Base-by-base conservation (phyloP, 2,113 vertebrate species). In the Salvator merianae region DNA sequence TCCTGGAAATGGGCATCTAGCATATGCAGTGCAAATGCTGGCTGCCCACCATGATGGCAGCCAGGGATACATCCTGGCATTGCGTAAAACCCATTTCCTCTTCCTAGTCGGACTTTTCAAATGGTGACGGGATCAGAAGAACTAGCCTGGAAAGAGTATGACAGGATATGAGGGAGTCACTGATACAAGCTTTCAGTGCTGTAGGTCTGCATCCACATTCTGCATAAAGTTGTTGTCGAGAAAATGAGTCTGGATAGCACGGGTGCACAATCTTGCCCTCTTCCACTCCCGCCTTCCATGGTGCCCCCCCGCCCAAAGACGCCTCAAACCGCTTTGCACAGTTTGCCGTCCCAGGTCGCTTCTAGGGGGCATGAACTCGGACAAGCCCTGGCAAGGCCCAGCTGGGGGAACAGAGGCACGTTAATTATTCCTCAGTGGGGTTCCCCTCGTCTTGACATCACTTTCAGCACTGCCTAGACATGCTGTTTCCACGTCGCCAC, bases 381-480 rank as follows among this genome's bases (percentile, higher is more conserved):
- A 36, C 20, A 30, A 87, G 88, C 32, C 72, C 66, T 0, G 0
- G 77, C 86, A 82, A 80, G 82, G 63, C 55, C 38, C 81, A 63
- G 86, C 50, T 0, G 0, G 55, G 84, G 87, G 85, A 90, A 87
- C 3, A 0, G 79, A 82, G 85, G 79, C 36, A 86, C 7, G 0
- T 78, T 72, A 68, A 18, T 13, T 43, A 79, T 53, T 87, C 79
- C 88, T 87, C 88, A 81, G 84, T 2, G 3, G 78, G 86, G 62
- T 82, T 84, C 66, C 4, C 47, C 74, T 65, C 73, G 65, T 89
- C 59, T 53, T 65, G 86, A 36, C 77, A 85, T 85, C 20, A 3
- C 77, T 85, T 82, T 63, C 87, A 83, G 84, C 84, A 3, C 79
- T 1, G 20, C 38, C 90, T 80, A 81, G 40, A 74, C 85, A 36